These are phyloP conservation scores for Reticulitermes lucifugus DNA, from an alignment of 2,888 invertebrate species.

Conservation along the genomic window DNA sequence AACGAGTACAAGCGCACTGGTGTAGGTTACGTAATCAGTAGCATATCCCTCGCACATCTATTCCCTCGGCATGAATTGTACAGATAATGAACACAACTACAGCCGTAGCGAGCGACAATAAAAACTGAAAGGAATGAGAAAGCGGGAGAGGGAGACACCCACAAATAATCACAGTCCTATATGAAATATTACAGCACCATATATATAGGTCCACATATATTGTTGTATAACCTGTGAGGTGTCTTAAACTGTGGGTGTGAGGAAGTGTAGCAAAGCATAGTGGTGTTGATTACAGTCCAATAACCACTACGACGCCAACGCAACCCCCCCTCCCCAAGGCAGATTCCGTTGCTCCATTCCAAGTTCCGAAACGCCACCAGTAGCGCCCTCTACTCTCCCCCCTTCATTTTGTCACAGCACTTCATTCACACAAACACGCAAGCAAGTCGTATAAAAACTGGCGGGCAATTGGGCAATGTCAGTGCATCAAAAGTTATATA, in stretches of 20 bases:
- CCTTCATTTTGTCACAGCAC: neutral
- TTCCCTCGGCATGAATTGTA: constrained; percentile 11
- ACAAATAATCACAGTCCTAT: neutral
- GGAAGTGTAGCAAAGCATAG: neutral
- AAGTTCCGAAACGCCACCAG: neutral
- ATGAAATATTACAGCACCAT: neutral
- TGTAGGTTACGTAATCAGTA: constrained; percentile 25
- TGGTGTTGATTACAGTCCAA: neutral
- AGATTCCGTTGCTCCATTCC: no score
- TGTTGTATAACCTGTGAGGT: neutral
- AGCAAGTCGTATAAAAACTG: neutral
- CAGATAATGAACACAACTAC: constrained; percentile 17
- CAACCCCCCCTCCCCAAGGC: neutral
- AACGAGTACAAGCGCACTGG: neutral
- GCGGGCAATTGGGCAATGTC: neutral
- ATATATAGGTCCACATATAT: neutral
- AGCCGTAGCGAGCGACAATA: neutral
- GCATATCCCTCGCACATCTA: neutral
- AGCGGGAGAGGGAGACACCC: neutral
- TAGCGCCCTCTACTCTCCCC: neutral
- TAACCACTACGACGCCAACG: neutral
- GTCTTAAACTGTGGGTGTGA: neutral
- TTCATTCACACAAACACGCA: neutral
- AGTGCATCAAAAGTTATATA: neutral
- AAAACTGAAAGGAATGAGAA: constrained; percentile 18